Evolutionary conservation across 2,888 invertebrate genomes (phyloP).

Genomic region (Phaedon cochleariae): DNA sequence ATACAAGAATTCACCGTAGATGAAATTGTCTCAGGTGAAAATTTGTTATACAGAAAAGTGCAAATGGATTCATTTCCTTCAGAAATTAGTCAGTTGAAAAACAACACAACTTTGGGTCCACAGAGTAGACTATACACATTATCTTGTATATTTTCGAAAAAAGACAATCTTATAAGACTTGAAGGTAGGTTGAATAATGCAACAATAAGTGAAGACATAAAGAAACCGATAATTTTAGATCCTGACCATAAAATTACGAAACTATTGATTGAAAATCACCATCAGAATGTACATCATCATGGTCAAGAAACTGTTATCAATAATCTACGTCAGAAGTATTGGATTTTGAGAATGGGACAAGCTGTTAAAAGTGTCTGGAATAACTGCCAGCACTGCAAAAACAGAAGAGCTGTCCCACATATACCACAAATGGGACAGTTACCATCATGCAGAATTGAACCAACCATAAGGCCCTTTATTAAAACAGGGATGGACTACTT

Average conservation of each 20-base stretch:
- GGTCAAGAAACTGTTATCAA: neutral
- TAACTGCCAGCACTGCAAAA: neutral
- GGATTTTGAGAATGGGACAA: neutral
- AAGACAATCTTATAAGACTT: no score
- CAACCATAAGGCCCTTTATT: neutral
- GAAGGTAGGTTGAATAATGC: no score
- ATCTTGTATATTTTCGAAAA: neutral
- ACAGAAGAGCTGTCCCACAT: neutral
- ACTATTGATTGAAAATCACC: slow-evolving; percentile 3
- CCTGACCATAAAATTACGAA: neutral
- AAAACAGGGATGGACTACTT: neutral
- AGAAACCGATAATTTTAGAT: neutral
- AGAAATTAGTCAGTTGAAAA: neutral
- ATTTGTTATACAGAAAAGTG: neutral
- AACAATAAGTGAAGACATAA: neutral
- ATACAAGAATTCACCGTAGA: neutral
- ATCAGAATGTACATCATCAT: neutral
- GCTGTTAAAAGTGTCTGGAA: neutral
- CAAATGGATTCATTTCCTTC: neutral
- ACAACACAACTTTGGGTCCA: neutral
- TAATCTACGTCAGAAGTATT: neutral
- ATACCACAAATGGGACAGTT: neutral
- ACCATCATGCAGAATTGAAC: neutral
- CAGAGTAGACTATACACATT: neutral
- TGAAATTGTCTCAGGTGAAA: neutral